A percentile compares a stretch with the other conserved stretches of the same genome.
Conservation (phyloP, 2,888 invertebrate species). For the Linnaemya tessellans region DNA sequence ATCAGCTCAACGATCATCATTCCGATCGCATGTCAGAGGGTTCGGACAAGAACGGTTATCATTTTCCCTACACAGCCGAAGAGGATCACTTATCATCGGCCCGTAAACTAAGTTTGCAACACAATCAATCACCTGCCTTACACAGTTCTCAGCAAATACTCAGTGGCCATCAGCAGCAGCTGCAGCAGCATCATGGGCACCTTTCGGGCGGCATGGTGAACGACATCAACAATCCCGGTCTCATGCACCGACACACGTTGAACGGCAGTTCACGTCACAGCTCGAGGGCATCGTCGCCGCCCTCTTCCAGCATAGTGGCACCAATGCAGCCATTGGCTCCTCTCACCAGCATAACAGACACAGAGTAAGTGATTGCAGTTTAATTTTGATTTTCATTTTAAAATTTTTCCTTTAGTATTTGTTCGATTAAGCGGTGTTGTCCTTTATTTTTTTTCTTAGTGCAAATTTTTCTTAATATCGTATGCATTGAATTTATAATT, state of each 20-base stretch:
- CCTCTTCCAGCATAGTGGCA: conserved; percentile 84
- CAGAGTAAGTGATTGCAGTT: conserved; percentile 85
- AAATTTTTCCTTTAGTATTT: conserved; percentile 44
- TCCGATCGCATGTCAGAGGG: conserved; percentile 88
- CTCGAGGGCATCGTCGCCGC: conserved; percentile 81
- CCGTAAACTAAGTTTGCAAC: conserved; percentile 78
- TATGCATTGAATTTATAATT: conserved; percentile 1
- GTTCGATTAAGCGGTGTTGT: conserved; percentile 63
- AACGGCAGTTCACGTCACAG: conserved; percentile 79
- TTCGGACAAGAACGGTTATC: conserved; percentile 91
- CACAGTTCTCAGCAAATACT: conserved; percentile 77
- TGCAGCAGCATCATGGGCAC: conserved; percentile 65
- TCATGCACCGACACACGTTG: conserved; percentile 78
- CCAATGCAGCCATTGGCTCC: conserved; percentile 85
- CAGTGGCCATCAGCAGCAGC: conserved; percentile 72
- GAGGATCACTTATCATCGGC: conserved; percentile 87
- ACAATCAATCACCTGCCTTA: conserved; percentile 75
- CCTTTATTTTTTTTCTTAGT: conserved; percentile 40
- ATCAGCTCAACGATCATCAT: conserved; percentile 80
- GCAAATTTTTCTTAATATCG: conserved; percentile 39
- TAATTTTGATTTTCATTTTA: conserved; percentile 15
- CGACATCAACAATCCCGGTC: conserved; percentile 85
- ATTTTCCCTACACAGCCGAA: conserved; percentile 93
- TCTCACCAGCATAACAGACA: conserved; percentile 86
- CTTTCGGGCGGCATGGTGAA: conserved; percentile 79